Conservation (phyloP, 2,888 invertebrate species). For the Eurytoma californica region DNA sequence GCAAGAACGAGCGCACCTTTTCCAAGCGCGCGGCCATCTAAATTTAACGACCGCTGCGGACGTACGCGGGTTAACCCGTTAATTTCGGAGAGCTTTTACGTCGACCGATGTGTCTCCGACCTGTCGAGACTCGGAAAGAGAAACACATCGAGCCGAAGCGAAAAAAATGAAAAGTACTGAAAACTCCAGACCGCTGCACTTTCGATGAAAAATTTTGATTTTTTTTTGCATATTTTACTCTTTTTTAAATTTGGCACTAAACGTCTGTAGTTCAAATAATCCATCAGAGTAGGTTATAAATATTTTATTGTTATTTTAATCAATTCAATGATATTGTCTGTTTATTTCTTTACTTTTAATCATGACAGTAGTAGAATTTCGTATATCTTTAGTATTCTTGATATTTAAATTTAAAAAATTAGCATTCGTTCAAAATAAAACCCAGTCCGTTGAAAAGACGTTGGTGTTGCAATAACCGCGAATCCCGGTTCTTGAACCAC, state of each 20-base stretch:
- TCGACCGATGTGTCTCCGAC: conserved; percentile 62
- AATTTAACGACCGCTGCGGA: conserved; percentile 66
- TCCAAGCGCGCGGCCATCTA: conserved; percentile 64
- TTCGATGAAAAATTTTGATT: conserved; percentile 27
- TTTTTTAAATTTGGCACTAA: too few relatives aligned
- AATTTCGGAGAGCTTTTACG: conserved; percentile 64
- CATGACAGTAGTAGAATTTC: too few relatives aligned
- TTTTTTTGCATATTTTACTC: not conserved
- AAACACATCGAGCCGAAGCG: conserved; percentile 17
- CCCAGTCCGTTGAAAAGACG: not conserved
- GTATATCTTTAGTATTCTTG: too few relatives aligned
- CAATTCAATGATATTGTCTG: too few relatives aligned
- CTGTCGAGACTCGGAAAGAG: conserved; percentile 53
- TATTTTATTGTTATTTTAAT: too few relatives aligned
- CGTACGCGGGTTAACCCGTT: conserved; percentile 63
- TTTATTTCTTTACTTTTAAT: too few relatives aligned
- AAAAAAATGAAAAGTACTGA: conserved; percentile 57
- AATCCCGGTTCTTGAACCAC: not conserved
- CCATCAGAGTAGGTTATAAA: too few relatives aligned
- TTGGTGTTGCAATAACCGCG: not conserved
- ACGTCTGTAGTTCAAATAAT: too few relatives aligned
- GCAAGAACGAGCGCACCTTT: conserved; percentile 60
- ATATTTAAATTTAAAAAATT: too few relatives aligned
- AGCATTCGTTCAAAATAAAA: not conserved
- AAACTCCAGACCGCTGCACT: conserved; percentile 61